Percentiles rank a stretch among this genome's conserved stretches.
Conservation (phyloP, 2,888 invertebrate genomes). For the Lapara coniferarum region DNA sequence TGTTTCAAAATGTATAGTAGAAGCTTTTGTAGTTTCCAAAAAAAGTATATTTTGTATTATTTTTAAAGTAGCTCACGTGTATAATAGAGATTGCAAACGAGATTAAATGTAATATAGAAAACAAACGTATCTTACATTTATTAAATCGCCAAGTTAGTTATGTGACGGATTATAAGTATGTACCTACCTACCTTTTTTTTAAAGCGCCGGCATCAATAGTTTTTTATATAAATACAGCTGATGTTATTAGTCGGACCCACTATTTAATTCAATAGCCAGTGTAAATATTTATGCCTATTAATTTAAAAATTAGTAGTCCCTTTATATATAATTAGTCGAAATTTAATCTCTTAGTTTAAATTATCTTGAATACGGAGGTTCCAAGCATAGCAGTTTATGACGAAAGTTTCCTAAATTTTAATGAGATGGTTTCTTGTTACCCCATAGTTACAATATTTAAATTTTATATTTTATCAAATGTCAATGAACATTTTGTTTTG, state of each 20-base stretch:
- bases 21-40: no score
- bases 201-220: constrained; percentile 40
- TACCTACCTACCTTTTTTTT: no score
- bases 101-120: neutral
- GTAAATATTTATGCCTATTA: constrained; percentile 54
- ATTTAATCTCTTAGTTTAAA: constrained; percentile 19
- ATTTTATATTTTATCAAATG: no score
- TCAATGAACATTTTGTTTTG: no score
- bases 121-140: no score
- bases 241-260: constrained; percentile 50
- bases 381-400: no score
- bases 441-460: no score
- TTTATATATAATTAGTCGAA: constrained; percentile 39
- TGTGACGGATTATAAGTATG: constrained; percentile 29
- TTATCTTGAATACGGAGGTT: neutral
- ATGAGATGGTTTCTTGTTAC: neutral
- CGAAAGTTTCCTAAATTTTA: no score
- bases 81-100: neutral
- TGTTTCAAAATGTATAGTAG: no score
- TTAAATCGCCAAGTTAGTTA: constrained; percentile 21
- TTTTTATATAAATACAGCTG: constrained; percentile 58
- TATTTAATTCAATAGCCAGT: constrained; percentile 59
- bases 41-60: no score
- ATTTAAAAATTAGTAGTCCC: constrained; percentile 40
- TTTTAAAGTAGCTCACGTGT: no score